phyloP scores from a whole-genome alignment of 2,113 vertebrate species.

The Gopherus flavomarginatus region DNA sequence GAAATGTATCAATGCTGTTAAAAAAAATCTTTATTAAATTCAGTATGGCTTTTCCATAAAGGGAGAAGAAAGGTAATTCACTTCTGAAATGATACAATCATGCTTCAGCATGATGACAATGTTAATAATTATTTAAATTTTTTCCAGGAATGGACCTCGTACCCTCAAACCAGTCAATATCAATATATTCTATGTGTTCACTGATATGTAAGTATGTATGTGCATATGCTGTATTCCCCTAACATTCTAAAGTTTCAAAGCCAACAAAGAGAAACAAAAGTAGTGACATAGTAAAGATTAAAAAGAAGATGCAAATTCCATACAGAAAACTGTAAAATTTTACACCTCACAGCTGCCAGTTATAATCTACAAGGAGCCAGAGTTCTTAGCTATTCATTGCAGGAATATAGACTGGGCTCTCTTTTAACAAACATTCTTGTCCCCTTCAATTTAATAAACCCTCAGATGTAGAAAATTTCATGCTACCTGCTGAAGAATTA shows the following conservation, averaged over 20 bases:
- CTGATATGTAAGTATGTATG: background rate
- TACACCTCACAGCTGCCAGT: constrained; percentile 49
- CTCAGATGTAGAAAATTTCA: background rate
- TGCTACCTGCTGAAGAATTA: background rate
- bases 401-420: constrained; percentile 7
- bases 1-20: background rate
- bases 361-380: constrained; percentile 60
- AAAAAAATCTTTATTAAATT: background rate
- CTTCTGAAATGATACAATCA: background rate
- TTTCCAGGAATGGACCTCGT: background rate
- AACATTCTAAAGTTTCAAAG: constrained; percentile 40
- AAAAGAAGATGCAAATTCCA: constrained; percentile 60
- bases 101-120: background rate
- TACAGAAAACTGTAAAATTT: constrained; percentile 54
- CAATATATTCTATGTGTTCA: constrained; percentile 3
- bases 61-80: background rate
- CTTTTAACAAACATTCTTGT: constrained; percentile 35
- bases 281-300: constrained; percentile 48
- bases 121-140: constrained; percentile 14
- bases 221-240: constrained; percentile 32
- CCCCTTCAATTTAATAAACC: constrained; percentile 16
- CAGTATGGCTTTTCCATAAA: background rate
- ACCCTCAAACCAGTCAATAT: background rate
- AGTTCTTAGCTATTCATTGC: constrained; percentile 7
- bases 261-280: constrained; percentile 34